phyloP scores from a whole-genome alignment of 2,888 invertebrate species.

The Capitulum mitella region DNA sequence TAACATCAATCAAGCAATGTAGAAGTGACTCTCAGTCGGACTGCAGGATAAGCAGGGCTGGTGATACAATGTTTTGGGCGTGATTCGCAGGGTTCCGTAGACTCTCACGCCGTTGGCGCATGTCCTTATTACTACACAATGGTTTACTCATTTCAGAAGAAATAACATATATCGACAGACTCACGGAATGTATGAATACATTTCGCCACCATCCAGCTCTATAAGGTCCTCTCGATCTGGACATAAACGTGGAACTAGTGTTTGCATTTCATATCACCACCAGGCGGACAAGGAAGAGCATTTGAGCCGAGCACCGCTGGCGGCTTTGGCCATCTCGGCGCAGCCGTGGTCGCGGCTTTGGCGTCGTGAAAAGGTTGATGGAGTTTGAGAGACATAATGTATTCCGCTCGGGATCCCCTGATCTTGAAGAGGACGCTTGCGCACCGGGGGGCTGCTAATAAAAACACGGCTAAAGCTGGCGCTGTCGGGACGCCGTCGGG shows the following conservation, averaged over 20 bases:
- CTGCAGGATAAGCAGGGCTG: no score
- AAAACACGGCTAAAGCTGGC: slow-evolving; percentile 1
- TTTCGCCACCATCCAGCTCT: no score
- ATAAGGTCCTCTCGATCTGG: no score
- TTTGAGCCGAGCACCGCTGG: background rate
- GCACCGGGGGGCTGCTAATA: background rate
- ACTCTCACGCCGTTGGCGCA: no score
- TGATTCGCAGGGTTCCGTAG: no score
- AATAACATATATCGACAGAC: no score
- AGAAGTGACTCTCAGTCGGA: no score
- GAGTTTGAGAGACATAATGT: background rate
- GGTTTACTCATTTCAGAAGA: no score
- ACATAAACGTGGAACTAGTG: background rate
- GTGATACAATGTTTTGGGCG: no score
- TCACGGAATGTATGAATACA: no score
- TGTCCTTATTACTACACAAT: no score
- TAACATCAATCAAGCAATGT: no score
- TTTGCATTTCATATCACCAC: background rate
- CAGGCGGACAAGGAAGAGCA: background rate
- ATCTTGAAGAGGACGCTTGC: background rate
- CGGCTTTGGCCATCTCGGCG: background rate
- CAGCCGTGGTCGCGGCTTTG: background rate
- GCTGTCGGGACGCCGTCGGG: background rate
- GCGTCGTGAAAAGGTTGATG: background rate
- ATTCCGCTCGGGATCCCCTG: background rate